phyloP scores from a whole-genome alignment of 2,888 invertebrate species.

The Pachycephus smyrnensis region DNA sequence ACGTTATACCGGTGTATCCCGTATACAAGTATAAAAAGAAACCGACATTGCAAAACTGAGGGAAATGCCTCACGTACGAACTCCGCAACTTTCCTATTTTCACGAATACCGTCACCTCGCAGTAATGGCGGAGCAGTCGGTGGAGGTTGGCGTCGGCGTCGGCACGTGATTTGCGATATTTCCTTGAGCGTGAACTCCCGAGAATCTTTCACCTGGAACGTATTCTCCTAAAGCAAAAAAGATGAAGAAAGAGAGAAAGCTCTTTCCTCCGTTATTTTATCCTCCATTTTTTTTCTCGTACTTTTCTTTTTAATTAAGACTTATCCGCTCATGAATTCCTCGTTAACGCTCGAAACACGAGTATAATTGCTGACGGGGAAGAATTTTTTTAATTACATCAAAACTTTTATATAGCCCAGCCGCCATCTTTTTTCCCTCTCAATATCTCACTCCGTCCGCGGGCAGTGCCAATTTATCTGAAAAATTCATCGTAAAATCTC shows the following conservation, averaged over 20 bases:
- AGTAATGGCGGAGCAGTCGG: background rate
- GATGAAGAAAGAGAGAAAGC: background rate
- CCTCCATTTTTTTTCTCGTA: background rate
- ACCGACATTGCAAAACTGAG: background rate
- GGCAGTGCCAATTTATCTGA: background rate
- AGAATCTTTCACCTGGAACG: background rate
- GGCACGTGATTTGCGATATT: background rate
- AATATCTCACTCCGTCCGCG: background rate
- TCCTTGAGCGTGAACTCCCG: background rate
- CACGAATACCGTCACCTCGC: background rate
- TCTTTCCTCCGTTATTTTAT: background rate
- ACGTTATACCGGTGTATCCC: background rate
- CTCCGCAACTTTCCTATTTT: background rate
- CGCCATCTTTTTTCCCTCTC: background rate
- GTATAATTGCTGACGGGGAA: background rate
- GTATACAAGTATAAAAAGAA: background rate
- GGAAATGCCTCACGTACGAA: background rate
- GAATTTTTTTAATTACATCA: background rate
- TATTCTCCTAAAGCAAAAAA: background rate
- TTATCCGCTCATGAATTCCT: background rate
- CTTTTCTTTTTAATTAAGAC: background rate
- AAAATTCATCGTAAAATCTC: background rate
- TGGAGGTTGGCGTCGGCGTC: background rate
- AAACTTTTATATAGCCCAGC: background rate
- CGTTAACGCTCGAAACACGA: background rate